Evolutionary conservation across 1,140 invertebrate genomes (phyloP).

Genomic region (Pantala flavescens): DNA sequence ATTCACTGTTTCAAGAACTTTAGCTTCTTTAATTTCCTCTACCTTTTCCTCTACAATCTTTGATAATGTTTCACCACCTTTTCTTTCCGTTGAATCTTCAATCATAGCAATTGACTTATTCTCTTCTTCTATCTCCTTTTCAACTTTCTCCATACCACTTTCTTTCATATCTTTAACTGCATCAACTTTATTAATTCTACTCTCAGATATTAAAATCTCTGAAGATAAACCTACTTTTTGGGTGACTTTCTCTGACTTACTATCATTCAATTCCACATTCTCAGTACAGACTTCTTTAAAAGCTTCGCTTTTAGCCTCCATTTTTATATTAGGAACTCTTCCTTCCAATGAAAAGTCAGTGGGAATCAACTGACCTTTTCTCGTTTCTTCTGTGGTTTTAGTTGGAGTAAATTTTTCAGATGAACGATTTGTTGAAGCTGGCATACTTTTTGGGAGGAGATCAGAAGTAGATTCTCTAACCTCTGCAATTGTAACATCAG

Average conservation of each 20-base stretch:
- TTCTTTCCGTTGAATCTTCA: slow-evolving; percentile 36
- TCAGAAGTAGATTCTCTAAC: no score
- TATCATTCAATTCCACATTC: neutral
- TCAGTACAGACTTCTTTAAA: neutral
- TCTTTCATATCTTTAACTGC: neutral
- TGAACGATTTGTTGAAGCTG: neutral
- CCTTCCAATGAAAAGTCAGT: neutral
- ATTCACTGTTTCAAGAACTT: no score
- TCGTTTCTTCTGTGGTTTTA: neutral
- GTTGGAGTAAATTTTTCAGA: neutral
- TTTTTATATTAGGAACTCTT: no score
- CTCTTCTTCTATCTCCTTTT: neutral
- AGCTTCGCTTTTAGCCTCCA: no score
- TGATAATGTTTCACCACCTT: no score
- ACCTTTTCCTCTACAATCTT: no score
- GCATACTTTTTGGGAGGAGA: no score
- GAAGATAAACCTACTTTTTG: neutral
- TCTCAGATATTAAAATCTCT: neutral
- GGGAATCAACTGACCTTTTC: neutral
- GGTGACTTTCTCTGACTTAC: neutral
- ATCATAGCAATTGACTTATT: slow-evolving; percentile 29
- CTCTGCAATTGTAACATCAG: no score
- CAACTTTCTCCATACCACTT: neutral
- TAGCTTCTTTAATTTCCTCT: slow-evolving; percentile 21
- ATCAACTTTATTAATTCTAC: neutral